These are phyloP conservation scores for Uria lomvia DNA, from an alignment of 2,113 vertebrate species.

Conservation along the genomic window DNA sequence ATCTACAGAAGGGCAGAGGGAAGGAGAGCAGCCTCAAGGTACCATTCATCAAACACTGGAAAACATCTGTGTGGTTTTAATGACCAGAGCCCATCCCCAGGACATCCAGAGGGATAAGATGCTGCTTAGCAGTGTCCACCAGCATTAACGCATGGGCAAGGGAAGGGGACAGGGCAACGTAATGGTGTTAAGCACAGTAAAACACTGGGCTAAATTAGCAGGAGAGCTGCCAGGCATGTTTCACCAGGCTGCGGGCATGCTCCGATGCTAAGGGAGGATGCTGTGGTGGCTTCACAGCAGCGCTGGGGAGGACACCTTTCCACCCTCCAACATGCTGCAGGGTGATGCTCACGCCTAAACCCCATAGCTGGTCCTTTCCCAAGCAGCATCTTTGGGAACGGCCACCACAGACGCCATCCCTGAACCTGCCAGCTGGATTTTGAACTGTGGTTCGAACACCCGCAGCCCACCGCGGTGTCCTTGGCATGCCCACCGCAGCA, in stretches of 20 bases:
- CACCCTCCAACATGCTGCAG: neutral
- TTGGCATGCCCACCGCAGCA: neutral
- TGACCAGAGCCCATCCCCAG: neutral
- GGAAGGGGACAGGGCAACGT: neutral
- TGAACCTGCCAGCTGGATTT: neutral
- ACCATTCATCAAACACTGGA: neutral
- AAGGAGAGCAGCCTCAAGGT: neutral
- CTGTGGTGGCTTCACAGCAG: neutral
- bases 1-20: neutral
- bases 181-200: fast-evolving
- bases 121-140: neutral
- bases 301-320: fast-evolving
- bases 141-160: fast-evolving
- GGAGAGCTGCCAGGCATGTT: neutral
- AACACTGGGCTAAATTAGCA: neutral
- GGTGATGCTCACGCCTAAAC: neutral
- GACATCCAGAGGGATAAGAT: neutral
- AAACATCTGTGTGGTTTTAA: fast-evolving
- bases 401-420: neutral
- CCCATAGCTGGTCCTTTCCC: neutral
- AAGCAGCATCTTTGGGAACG: neutral
- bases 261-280: neutral
- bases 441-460: neutral
- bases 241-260: neutral
- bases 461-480: fast-evolving